These are phyloP conservation scores for Cyclopterus lumpus DNA, from an alignment of 2,797 vertebrate species.

Conservation along the genomic window DNA sequence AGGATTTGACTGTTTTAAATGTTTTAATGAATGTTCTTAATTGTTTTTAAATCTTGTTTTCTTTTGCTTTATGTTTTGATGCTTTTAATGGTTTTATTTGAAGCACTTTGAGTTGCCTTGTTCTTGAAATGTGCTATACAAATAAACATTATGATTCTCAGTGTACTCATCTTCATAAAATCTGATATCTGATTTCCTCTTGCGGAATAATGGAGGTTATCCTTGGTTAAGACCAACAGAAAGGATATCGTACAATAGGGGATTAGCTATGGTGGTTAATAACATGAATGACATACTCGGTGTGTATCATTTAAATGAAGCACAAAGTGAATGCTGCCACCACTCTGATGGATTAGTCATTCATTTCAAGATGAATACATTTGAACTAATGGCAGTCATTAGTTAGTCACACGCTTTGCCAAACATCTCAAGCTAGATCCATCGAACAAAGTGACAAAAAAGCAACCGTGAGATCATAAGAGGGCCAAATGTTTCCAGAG, in stretches of 20 bases:
- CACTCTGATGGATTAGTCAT: conserved; percentile 5
- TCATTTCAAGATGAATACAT: background rate
- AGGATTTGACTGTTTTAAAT: no score
- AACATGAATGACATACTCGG: background rate
- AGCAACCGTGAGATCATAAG: background rate
- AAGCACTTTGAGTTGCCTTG: no score
- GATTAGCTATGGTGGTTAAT: background rate
- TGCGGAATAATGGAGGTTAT: background rate
- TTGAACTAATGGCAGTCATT: background rate
- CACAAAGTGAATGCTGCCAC: background rate
- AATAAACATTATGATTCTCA: background rate
- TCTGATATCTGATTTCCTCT: background rate
- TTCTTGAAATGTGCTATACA: no score
- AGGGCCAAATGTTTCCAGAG: background rate
- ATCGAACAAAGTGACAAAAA: background rate
- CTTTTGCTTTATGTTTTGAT: no score
- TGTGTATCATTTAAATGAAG: background rate
- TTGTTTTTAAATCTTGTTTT: no score
- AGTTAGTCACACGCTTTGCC: background rate
- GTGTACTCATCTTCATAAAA: background rate
- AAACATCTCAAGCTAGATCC: background rate
- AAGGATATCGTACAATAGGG: background rate
- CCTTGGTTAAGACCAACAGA: background rate
- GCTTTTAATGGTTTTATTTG: no score
- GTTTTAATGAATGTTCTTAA: no score